Conservation (phyloP, 2,888 invertebrate genomes). For the Oconnorella tubifera region DNA sequence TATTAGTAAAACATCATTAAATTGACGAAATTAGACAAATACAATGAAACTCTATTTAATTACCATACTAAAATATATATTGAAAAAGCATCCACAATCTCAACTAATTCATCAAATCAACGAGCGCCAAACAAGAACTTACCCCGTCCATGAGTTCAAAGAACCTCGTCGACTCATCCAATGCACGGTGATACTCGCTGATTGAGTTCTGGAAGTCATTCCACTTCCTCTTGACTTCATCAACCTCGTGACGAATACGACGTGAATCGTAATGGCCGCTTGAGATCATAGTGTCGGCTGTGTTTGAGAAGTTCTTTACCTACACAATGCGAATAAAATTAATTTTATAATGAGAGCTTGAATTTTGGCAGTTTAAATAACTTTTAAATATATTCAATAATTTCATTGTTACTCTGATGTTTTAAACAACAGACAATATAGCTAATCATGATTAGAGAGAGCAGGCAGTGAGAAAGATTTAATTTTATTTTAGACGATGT, state of each 20-base stretch:
- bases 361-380: not conserved
- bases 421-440: no score
- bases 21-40: no score
- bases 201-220: slow-evolving; percentile 67
- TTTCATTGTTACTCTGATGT: not conserved
- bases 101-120: no score
- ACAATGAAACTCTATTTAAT: no score
- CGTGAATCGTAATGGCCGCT: slow-evolving; percentile 55
- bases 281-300: slow-evolving; percentile 62
- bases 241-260: slow-evolving; percentile 63
- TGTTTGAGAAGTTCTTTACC: slow-evolving; percentile 66
- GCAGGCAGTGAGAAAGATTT: no score
- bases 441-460: no score
- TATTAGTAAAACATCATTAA: no score
- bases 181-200: slow-evolving; percentile 64
- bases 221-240: slow-evolving; percentile 67
- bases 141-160: slow-evolving; percentile 73
- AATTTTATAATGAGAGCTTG: not conserved
- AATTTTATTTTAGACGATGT: no score
- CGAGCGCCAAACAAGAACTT: slow-evolving; percentile 36
- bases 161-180: slow-evolving; percentile 70
- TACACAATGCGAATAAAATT: slow-evolving; percentile 49
- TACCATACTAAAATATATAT: no score
- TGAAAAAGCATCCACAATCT: no score
- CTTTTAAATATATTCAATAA: not conserved